Base-by-base conservation (phyloP, 2,888 invertebrate genomes). In the Eledona agricola region DNA sequence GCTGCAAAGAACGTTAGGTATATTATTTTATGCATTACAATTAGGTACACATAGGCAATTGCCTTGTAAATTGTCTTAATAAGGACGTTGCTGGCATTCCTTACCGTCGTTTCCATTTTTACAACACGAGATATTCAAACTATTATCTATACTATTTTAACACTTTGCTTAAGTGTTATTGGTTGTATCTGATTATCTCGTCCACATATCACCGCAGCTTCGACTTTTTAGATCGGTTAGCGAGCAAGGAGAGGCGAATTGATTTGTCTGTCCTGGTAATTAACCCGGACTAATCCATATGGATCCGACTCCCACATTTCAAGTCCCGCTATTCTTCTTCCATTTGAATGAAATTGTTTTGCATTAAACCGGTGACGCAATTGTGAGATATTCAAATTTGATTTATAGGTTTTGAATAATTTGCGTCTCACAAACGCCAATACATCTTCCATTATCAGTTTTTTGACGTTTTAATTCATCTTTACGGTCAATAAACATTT, bases 21-120 rank as follows among this genome's bases (percentile, higher is more conserved):
- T 43, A 43, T 43, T 51, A 51, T 43, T 51, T 51, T 51, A 51
- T 51, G 51, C 43, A 51, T 43, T 23, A 51, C 51, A 51, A 51
- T 51, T 43, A 51, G 43, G 37, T 31, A 49, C 31, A 20, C 51
- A 51, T 9, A 32, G 34, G 13, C 32, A 51, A 42, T 43, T 51
- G 35, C 28, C 43, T 51, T 51, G 43, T 51, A 51, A 51, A 51
- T 51, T 43, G 43, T 35, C 35, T 42, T 51, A 51, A 51, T 51
- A 51, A 35, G 43, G 37, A 15, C 51, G 37, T 51, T 43, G 37
- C 38, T 42, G 29, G 22, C 22, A 45, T 45, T 22, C 23, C 32
- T 45, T 45, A 23, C 17, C 40, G 40, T 40, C 40, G 19, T 7
- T 28, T 16, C 6, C 9, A 40, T 28, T 40, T 40, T 40, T 40